Base-by-base conservation (phyloP, 2,888 invertebrate species). In the Bombylius major region DNA sequence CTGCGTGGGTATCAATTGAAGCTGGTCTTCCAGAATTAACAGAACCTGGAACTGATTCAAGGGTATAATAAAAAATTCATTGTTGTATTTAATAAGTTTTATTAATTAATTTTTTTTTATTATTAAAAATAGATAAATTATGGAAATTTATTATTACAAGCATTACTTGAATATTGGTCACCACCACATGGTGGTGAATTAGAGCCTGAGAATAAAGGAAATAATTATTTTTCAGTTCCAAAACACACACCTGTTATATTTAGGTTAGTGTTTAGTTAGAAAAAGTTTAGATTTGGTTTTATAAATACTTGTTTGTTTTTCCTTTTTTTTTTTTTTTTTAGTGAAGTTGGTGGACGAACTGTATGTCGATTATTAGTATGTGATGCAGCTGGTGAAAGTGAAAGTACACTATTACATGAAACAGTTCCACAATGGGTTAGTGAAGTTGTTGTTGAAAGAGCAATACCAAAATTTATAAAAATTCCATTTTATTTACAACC, bases 1-100 rank as follows among this genome's bases (percentile, higher is more conserved):
- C 95, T 45, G 97, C 99, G 0, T 99, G 99, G 99, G 94, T 99
- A 5, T 95, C 97, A 52, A 92, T 95, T 0, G 99, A 99, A 70
- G 89, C 93, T 33, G 96, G 94, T 0, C 79, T 98, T 63, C 84
- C 87, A 77, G 81, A 81, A 80, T 83, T 74, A 64, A 71, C 70
- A 42, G 70, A 72, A 60, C 68, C 70, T 52, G 69, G 70, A 58
- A 67, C 71, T 34, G 75, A 75, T 62, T 68, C 70, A 34, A 75
- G 74, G 62, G 74, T 75, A 54, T 11, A 13, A 11, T 11, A 5
- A 50, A 39, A 12, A 11, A 39, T 39, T 12, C 7, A 32, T 4
- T 11, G 46, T 39, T 56, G 23, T n/a, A 4, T 47, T 54, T 51
- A 55, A 32, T 23, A 45, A 33, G 32, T 39, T 12, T 47, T 23